phyloP scores from a whole-genome alignment of 1,140 invertebrate genomes.

The Orius laevigatus region DNA sequence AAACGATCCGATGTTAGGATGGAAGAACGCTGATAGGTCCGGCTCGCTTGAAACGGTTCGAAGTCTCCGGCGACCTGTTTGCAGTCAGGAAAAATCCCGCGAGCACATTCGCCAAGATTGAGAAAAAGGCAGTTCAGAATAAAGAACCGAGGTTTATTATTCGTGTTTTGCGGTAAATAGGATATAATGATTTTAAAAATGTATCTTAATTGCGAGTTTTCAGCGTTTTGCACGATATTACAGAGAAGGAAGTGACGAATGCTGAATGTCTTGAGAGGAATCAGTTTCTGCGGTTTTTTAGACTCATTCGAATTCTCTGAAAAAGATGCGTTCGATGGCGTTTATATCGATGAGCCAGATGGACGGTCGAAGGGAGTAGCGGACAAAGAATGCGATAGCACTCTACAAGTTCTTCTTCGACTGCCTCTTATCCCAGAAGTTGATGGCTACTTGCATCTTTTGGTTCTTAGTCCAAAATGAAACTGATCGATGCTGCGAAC shows the following conservation, averaged over 20 bases:
- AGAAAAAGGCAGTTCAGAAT: constrained; percentile 80
- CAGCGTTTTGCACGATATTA: no score
- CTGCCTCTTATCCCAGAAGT: constrained; percentile 80
- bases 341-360: constrained; percentile 57
- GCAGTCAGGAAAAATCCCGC: constrained; percentile 68
- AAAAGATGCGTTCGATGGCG: constrained; percentile 52
- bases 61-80: constrained; percentile 58
- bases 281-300: constrained; percentile 72
- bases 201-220: no score
- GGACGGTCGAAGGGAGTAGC: constrained; percentile 40
- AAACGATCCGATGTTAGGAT: no score
- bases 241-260: constrained; percentile 75
- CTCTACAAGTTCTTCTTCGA: constrained; percentile 48
- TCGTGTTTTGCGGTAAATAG: constrained; percentile 51
- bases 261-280: constrained; percentile 60
- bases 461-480: constrained; percentile 80
- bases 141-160: constrained; percentile 90
- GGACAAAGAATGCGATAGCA: constrained; percentile 38
- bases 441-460: constrained; percentile 85
- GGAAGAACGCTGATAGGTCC: no score
- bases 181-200: no score
- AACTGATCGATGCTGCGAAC: constrained; percentile 76
- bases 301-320: constrained; percentile 48
- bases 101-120: constrained; percentile 89
- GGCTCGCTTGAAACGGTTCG: not conserved